Evolutionary conservation across 1,140 invertebrate genomes (phyloP).

Genomic region (Lucilia cuprina): DNA sequence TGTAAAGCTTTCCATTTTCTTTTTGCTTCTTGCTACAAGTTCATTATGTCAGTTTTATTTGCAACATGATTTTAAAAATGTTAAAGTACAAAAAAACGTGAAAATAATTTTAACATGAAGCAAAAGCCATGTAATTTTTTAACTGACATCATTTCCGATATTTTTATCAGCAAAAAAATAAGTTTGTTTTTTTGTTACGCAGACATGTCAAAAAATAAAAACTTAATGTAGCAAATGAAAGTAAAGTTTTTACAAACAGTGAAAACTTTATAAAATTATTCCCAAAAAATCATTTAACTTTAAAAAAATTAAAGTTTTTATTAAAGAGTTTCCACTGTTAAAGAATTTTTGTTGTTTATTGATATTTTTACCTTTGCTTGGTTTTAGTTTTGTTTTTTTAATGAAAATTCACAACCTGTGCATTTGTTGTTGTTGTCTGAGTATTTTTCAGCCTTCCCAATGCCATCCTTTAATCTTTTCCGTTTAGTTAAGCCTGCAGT

Average conservation of each 20-base stretch:
- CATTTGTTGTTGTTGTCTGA: no score
- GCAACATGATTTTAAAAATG: not conserved
- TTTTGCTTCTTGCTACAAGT: not conserved
- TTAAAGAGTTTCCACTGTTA: no score
- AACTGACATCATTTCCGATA: conserved; percentile 13
- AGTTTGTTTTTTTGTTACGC: not conserved
- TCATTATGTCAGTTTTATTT: not conserved
- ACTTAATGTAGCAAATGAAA: not conserved
- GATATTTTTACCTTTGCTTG: no score
- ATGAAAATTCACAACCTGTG: no score
- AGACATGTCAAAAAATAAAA: not conserved
- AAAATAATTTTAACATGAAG: not conserved
- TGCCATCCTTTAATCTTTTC: conserved; percentile 4
- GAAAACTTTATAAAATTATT: no score
- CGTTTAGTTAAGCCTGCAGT: conserved; percentile 13
- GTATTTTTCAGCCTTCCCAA: not conserved
- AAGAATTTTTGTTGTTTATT: no score
- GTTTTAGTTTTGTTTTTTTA: no score
- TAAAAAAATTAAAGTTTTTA: no score
- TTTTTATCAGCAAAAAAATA: not conserved
- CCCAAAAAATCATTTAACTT: no score
- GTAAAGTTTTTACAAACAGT: not conserved
- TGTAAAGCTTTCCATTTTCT: no score
- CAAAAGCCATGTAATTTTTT: not conserved
- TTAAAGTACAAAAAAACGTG: not conserved